Evolutionary conservation across 2,797 vertebrate species (phyloP).

Genomic region (Crenichthys baileyi): DNA sequence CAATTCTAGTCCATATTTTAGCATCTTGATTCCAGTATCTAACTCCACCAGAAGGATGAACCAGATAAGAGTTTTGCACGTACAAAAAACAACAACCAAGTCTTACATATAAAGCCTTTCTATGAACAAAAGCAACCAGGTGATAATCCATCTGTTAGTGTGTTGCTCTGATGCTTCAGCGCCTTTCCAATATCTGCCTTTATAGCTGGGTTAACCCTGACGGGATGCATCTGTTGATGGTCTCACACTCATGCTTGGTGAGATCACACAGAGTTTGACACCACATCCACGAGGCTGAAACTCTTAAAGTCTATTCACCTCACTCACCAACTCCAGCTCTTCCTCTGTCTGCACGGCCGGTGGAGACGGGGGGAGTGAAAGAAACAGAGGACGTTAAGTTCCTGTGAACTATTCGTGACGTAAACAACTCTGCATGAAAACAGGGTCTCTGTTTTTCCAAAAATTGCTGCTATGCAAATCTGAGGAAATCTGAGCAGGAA

Average conservation of each 20-base stretch:
- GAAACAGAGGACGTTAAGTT: constrained; percentile 63
- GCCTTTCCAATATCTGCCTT: constrained; percentile 9
- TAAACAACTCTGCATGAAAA: constrained; percentile 10
- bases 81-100: too few relatives aligned
- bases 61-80: not conserved
- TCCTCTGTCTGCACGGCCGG: constrained; percentile 87
- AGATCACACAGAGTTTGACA: constrained; percentile 66
- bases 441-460: not conserved
- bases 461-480: not conserved
- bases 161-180: constrained; percentile 26
- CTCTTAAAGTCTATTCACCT: constrained; percentile 76
- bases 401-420: constrained; percentile 31
- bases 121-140: constrained; percentile 38
- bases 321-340: constrained; percentile 94
- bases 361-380: constrained; percentile 49
- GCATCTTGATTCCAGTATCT: not conserved
- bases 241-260: constrained; percentile 65
- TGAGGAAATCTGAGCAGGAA: not conserved
- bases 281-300: constrained; percentile 67
- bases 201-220: constrained; percentile 16
- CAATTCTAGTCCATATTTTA: not conserved
- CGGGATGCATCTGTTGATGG: constrained; percentile 32
- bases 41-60: not conserved
- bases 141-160: constrained; percentile 17
- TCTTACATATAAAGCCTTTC: not conserved